phyloP scores from a whole-genome alignment of 2,888 invertebrate species.

The Drepana falcataria region DNA sequence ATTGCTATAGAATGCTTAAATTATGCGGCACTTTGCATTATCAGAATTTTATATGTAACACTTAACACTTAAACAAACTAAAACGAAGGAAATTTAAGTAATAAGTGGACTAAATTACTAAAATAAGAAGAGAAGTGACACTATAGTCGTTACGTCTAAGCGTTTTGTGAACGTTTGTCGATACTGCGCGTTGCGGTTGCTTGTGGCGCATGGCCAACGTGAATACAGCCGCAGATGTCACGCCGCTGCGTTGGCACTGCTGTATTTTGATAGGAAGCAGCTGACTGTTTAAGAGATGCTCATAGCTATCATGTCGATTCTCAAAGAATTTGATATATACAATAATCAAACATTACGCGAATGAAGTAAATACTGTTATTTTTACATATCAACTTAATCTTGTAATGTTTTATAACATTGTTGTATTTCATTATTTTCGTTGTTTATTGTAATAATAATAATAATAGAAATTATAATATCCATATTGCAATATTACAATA shows the following conservation, averaged over 20 bases:
- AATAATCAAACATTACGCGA: no score
- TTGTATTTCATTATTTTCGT: no score
- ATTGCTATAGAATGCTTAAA: slow-evolving; percentile 68
- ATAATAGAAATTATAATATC: no score
- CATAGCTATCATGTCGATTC: background rate
- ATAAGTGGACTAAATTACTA: slow-evolving; percentile 63
- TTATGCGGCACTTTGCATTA: slow-evolving; percentile 69
- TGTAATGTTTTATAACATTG: no score
- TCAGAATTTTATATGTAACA: slow-evolving; percentile 61
- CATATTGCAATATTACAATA: no score
- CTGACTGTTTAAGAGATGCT: slow-evolving; percentile 59
- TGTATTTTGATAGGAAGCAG: slow-evolving; percentile 68
- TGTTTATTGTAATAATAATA: no score
- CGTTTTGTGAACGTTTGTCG: slow-evolving; percentile 76
- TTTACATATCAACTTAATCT: no score
- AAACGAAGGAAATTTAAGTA: slow-evolving; percentile 57
- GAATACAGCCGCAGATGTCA: slow-evolving; percentile 52
- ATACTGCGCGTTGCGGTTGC: slow-evolving; percentile 60
- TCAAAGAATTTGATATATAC: no score
- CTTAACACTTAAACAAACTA: slow-evolving; percentile 72
- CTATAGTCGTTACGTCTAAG: slow-evolving; percentile 71
- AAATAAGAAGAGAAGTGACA: slow-evolving; percentile 72
- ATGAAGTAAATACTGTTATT: no score
- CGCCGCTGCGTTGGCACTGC: slow-evolving; percentile 45
- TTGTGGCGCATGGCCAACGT: slow-evolving; percentile 62